Evolutionary conservation across 2,797 vertebrate genomes (phyloP).

Genomic region (Acipenser oxyrinchus): DNA sequence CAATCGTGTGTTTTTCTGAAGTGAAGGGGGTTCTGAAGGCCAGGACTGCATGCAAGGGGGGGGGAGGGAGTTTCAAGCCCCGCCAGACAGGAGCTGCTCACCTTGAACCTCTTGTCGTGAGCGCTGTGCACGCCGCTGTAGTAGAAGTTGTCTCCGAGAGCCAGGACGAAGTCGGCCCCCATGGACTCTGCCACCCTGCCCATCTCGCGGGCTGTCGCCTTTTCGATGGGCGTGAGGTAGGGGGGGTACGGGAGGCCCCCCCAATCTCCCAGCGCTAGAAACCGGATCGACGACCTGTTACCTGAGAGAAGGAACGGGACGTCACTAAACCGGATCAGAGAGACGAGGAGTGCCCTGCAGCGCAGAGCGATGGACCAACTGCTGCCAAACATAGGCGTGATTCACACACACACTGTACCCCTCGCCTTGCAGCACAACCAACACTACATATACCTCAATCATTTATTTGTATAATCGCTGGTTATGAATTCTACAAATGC

Average conservation of each 20-base stretch:
- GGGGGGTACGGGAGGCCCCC: conserved; percentile 78
- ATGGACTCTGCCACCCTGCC: conserved; percentile 54
- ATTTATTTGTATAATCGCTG: too few species aligned
- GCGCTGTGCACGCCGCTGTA: conserved; percentile 69
- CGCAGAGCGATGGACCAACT: too few species aligned
- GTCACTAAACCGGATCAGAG: too few species aligned
- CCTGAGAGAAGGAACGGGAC: conserved; percentile 27
- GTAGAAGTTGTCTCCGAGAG: conserved; percentile 91
- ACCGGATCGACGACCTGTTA: conserved; percentile 68
- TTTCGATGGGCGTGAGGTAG: conserved; percentile 71
- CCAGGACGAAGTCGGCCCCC: conserved; percentile 77
- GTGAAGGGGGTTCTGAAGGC: background rate
- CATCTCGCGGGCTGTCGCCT: conserved; percentile 72
- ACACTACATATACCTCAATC: too few species aligned
- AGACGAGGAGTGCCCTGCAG: too few species aligned
- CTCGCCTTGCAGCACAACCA: too few species aligned
- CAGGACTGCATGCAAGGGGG: too few species aligned
- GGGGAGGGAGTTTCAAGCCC: background rate
- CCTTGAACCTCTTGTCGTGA: conserved; percentile 80
- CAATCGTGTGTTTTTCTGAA: too few species aligned
- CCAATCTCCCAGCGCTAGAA: conserved; percentile 86
- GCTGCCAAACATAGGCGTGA: too few species aligned
- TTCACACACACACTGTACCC: too few species aligned
- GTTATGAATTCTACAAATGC: too few species aligned
- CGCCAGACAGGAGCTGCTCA: conserved; percentile 24